Conservation (phyloP, 2,113 vertebrate genomes). For the Heterochromis multidens region DNA sequence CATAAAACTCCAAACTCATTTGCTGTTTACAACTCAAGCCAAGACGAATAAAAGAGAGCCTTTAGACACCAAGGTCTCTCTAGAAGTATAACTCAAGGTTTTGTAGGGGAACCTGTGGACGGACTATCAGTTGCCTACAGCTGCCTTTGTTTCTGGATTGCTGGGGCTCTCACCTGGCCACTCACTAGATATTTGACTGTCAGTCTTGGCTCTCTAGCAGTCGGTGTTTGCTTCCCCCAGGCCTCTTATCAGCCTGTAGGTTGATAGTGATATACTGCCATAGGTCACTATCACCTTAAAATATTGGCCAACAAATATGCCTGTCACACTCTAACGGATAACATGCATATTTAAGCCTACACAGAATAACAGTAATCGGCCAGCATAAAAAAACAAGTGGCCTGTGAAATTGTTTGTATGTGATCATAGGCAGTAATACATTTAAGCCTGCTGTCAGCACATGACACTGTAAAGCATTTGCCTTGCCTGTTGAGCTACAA, state of each 20-base stretch:
- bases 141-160: background rate
- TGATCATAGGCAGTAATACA: background rate
- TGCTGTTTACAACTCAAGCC: background rate
- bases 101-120: background rate
- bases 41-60: background rate
- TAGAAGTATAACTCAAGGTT: background rate
- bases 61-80: background rate
- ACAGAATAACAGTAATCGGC: background rate
- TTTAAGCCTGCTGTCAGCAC: background rate
- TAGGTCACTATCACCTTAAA: background rate
- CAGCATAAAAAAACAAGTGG: background rate
- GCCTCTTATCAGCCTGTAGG: background rate
- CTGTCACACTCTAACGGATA: background rate
- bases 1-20: background rate
- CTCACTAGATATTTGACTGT: too few species aligned
- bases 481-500: background rate
- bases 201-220: background rate
- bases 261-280: background rate
- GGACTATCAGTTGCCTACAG: background rate
- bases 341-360: background rate
- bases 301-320: background rate
- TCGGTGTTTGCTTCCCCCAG: accelerated
- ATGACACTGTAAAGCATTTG: background rate
- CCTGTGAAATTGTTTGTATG: background rate
- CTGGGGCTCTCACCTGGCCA: background rate